Evolutionary conservation across 2,797 vertebrate genomes (phyloP).

Genomic region (Telmatherina bonti): DNA sequence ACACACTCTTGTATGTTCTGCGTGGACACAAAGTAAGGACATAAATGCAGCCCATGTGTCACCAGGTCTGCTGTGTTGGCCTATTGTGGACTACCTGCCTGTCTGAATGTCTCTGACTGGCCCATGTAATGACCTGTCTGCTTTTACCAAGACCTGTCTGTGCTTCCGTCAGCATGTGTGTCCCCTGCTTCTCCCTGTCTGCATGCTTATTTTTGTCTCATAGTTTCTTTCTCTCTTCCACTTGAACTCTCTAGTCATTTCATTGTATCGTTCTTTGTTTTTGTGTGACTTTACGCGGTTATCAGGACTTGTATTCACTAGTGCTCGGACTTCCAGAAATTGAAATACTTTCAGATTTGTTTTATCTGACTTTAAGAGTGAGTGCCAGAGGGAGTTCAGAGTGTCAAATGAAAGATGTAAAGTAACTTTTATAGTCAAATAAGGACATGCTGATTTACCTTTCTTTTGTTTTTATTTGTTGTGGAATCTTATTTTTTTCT

Average conservation of each 20-base stretch:
- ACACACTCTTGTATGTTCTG: neutral
- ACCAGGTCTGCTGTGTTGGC: slow-evolving; percentile 35
- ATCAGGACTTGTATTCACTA: slow-evolving; percentile 21
- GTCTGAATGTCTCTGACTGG: slow-evolving; percentile 35
- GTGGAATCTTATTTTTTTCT: neutral
- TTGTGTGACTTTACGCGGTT: slow-evolving; percentile 16
- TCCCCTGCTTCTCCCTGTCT: slow-evolving; percentile 27
- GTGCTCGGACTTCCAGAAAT: slow-evolving; percentile 18
- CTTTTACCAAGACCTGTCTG: slow-evolving; percentile 37
- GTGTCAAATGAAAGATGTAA: slow-evolving; percentile 11
- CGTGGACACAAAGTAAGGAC: slow-evolving; percentile 1
- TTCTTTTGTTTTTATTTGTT: neutral
- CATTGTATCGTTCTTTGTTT: slow-evolving; percentile 15
- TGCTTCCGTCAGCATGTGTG: slow-evolving; percentile 39
- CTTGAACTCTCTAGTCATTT: neutral
- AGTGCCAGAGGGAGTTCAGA: slow-evolving; percentile 23
- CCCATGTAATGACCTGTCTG: slow-evolving; percentile 50
- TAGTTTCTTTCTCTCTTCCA: slow-evolving; percentile 20
- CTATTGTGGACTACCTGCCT: slow-evolving; percentile 60
- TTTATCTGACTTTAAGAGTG: neutral
- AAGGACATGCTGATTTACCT: neutral
- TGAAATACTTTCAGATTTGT: slow-evolving; percentile 19
- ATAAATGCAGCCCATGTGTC: slow-evolving; percentile 18
- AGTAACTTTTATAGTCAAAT: slow-evolving; percentile 2
- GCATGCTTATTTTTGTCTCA: slow-evolving; percentile 38